A percentile compares a stretch with the other conserved stretches of the same genome.
Conservation (phyloP, 1,140 invertebrate genomes). For the Venturia canescens region DNA sequence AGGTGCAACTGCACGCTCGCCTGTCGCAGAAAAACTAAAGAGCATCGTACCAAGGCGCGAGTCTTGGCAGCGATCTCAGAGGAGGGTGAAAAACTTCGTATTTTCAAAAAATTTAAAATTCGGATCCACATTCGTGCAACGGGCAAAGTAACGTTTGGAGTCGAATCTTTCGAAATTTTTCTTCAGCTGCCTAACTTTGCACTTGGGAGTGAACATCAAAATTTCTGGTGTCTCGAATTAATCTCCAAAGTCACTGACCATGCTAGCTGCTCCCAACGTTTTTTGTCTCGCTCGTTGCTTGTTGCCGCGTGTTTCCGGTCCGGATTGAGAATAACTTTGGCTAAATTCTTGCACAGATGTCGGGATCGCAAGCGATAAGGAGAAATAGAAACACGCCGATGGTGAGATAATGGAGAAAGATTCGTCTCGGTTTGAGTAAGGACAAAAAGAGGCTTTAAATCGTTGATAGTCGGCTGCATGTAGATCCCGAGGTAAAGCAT, state of each 20-base stretch:
- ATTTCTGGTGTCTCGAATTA: no score
- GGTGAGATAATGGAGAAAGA: background rate
- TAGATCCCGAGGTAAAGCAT: background rate
- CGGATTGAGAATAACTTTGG: background rate
- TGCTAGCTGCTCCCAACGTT: no score
- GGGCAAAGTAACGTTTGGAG: background rate
- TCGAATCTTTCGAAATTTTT: background rate
- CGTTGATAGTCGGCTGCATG: background rate
- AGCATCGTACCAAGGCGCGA: background rate
- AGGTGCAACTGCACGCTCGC: background rate
- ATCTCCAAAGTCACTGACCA: no score
- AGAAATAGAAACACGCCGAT: background rate
- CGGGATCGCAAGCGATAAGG: background rate
- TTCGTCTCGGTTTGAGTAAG: background rate
- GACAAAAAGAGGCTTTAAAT: background rate
- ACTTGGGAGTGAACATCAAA: no score
- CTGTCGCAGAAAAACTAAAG: constrained; percentile 1
- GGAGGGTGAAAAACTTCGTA: background rate
- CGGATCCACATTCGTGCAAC: background rate
- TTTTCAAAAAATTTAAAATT: background rate
- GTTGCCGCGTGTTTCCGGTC: background rate
- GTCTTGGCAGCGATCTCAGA: background rate
- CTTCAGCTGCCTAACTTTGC: no score
- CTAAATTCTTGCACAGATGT: background rate
- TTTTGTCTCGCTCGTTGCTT: no score